Conservation (phyloP, 2,888 invertebrate genomes). For the Lithodes maja region DNA sequence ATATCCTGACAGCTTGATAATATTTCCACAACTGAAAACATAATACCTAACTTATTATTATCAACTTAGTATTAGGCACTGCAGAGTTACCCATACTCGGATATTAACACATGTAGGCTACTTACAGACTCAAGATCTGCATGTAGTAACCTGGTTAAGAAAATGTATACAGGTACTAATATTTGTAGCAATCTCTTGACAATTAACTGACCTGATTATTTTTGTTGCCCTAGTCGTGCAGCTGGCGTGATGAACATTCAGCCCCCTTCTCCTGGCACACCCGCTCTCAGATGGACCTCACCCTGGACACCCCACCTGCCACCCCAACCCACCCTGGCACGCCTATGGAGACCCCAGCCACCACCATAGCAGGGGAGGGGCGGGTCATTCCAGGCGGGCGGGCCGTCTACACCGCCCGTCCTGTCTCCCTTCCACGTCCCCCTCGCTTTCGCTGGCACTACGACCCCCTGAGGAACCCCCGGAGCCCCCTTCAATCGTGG, state of each 20-base stretch:
- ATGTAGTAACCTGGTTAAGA: no score
- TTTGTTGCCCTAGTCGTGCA: conserved; percentile 75
- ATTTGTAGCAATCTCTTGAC: no score
- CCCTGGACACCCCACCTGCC: conserved; percentile 67
- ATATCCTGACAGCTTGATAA: no score
- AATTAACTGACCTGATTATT: not conserved
- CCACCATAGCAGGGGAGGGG: conserved; percentile 43
- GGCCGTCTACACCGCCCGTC: conserved; percentile 55
- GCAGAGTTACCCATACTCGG: no score
- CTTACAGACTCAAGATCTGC: no score
- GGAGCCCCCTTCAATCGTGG: conserved; percentile 65
- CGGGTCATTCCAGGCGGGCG: conserved; percentile 43
- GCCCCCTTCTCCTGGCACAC: conserved; percentile 85
- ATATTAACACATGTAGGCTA: no score
- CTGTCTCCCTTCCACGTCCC: conserved; percentile 50
- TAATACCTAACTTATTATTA: no score
- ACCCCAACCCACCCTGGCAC: conserved; percentile 56
- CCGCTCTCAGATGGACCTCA: conserved; percentile 70
- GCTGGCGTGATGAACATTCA: conserved; percentile 87
- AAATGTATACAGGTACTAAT: no score
- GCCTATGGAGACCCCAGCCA: conserved; percentile 46
- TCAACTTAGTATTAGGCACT: no score
- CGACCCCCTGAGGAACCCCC: conserved; percentile 59
- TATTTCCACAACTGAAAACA: no score
- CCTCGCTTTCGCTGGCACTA: conserved; percentile 70